These are phyloP conservation scores for Aphodius sticticus DNA, from an alignment of 2,888 invertebrate species.

Conservation along the genomic window DNA sequence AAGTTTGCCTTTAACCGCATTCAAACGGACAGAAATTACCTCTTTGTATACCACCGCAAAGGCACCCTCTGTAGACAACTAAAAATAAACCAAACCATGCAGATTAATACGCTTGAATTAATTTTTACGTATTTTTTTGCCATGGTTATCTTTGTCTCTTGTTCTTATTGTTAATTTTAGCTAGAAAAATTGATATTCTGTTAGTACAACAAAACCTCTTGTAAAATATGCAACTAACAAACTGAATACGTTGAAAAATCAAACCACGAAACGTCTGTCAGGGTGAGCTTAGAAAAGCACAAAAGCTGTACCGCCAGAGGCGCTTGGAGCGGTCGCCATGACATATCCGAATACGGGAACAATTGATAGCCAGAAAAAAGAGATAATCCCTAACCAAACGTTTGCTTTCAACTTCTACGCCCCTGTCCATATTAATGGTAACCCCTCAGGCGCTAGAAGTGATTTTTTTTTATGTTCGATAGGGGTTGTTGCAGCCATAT, in stretches of 20 bases:
- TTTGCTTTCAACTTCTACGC: constrained; percentile 4
- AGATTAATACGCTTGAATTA: neutral
- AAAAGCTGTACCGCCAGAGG: neutral
- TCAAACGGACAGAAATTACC: neutral
- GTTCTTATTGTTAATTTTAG: neutral
- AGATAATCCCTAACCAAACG: neutral
- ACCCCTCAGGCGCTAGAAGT: neutral
- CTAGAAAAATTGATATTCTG: too few relatives aligned
- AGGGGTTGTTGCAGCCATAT: neutral
- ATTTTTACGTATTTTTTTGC: neutral
- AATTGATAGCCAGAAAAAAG: neutral
- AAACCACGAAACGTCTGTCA: neutral
- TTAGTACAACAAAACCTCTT: neutral
- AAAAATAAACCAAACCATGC: neutral
- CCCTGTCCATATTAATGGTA: neutral
- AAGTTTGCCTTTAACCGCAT: neutral
- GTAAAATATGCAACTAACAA: neutral
- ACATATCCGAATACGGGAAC: neutral
- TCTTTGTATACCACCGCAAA: neutral
- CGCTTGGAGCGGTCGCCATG: neutral
- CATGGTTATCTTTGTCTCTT: neutral
- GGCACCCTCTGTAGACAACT: neutral
- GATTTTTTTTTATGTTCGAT: neutral
- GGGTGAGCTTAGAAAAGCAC: neutral
- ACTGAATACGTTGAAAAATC: neutral